Evolutionary conservation across 1,140 invertebrate genomes (phyloP), one percentile per base, ranked within the genome.

Genomic region (Ceratina calcarata): DNA sequence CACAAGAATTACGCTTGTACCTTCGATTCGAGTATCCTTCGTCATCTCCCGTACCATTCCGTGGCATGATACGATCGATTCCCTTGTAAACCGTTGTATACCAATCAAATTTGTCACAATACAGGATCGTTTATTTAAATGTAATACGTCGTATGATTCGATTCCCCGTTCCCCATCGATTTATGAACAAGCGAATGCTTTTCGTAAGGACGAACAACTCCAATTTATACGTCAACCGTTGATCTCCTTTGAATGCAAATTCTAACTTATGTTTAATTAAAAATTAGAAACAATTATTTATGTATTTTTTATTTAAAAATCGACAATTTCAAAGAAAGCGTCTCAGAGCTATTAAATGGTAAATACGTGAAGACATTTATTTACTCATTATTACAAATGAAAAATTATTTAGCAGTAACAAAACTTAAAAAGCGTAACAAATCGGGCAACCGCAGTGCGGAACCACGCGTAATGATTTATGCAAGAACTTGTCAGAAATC

Each of bases 51-150:
- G 80, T 86, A 83, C 73, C 84, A 86, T 83, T 68, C 64, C 78
- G 78, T 87, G 84, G 84, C 85, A 82, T 81, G 80, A 86, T 86
- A 83, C 81, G 85, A 87, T 86, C 76, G 78, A 81, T 82, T 82
- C 78, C 83, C 81, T 86, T 88, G 83, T 90, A 87, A 88, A 88
- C 78, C 86, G 83, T 89, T 90, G 89, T 90, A 89, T 89, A 90
- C 87, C 89, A 90, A 89, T 90, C 87, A 90, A 91, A 89, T 91
- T 91, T 90, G 87, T 89, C 90, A 91, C 87, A 91, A 91, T 91
- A 91, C 86, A 91, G 87, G 86, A 91, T 91, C 86, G 89, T 90
- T 91, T 90, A 89, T 90, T 90, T 90, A 86, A 90, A 86, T 88
- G 86, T 91, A 89, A 84, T 18, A 45, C 67, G 20, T 53, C 15